Evolutionary conservation across 2,113 vertebrate species (phyloP), one percentile per base, ranked within the genome.

Genomic region (Onychostoma macrolepis): DNA sequence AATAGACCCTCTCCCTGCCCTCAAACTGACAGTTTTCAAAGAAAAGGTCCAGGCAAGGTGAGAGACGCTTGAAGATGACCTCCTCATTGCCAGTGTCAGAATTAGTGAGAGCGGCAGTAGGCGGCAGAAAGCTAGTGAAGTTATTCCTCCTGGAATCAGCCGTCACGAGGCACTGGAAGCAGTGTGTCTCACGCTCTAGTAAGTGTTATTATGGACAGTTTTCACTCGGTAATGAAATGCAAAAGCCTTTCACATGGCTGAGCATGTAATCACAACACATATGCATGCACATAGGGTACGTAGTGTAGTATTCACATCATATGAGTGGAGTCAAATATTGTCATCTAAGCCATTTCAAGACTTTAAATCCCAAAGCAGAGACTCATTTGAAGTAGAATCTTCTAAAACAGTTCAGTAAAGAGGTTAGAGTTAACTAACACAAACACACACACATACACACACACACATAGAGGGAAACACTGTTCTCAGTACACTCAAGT

Each of bases 221-320:
- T 80, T 41, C 36, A 80, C 36, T 63, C 56, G 3, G 56, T 41
- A 80, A 80, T 80, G 21, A 63, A 63, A 80, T 63, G 26, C 78
- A 80, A 80, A 80, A 24, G 15, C 50, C 56, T 79, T 58, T 79
- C 83, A 21, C 63, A 17, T 79, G 19, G 67, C 48, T 83, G 36
- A n/a, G 56, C 58, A 58, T 82, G 63, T 56, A 78, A 58, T 28
- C 74, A 63, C 84, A 86, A 86, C 63, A 80, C 76, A 86, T 26
- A 71, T 53, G 45, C 86, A 78, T 56, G 56, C 48, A 80, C 80
- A 77, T n/a, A 78, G 72, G 17, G 28, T 81, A 33, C 13, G 2
- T 24, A 50, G 15, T 56, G 26, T 56, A 79, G 26, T 56, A 33
- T 17, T 77, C 43, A 50, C 75, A 77, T 50, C 26, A 10, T 11